A percentile compares a stretch with the other conserved stretches of the same genome.
Evolutionary conservation across 2,888 invertebrate genomes (phyloP).

Genomic region (Heliconius erato): DNA sequence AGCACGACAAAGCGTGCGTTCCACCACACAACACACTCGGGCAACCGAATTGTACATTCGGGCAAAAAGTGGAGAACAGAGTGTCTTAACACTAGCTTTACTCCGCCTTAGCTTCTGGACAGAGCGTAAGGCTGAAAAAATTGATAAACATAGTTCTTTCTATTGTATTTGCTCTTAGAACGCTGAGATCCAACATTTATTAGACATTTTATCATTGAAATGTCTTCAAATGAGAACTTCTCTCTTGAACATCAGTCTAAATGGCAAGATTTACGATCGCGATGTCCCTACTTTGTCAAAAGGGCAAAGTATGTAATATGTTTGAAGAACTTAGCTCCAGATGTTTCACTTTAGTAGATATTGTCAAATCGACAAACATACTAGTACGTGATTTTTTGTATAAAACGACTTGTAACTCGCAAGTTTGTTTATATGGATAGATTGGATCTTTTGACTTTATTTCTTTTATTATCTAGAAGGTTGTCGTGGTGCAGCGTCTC

Average conservation of each 20-base stretch:
- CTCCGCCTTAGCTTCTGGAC: not conserved
- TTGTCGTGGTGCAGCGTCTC: not conserved
- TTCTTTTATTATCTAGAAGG: too few relatives aligned
- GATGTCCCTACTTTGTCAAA: not conserved
- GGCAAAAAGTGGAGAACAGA: not conserved
- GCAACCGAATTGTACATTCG: not conserved
- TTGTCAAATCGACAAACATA: slow-evolving; percentile 30
- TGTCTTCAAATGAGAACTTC: not conserved
- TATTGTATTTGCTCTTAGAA: not conserved
- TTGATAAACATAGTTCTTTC: not conserved
- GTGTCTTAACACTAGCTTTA: not conserved
- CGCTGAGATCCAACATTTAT: not conserved
- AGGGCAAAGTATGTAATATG: not conserved
- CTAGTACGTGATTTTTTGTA: not conserved
- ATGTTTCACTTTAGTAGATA: slow-evolving; percentile 21
- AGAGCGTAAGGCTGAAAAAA: not conserved
- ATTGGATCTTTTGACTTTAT: not conserved
- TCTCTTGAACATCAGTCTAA: slow-evolving; percentile 12
- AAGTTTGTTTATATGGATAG: not conserved
- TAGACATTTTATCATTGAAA: not conserved
- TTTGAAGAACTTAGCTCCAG: slow-evolving; percentile 26
- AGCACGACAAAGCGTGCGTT: too few relatives aligned
- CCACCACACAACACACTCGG: too few relatives aligned
- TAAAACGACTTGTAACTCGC: not conserved
- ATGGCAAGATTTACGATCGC: not conserved